Evolutionary conservation across 2,888 invertebrate species (phyloP), one percentile per base, ranked within the genome.

Genomic region (Cactoblastis cactorum): DNA sequence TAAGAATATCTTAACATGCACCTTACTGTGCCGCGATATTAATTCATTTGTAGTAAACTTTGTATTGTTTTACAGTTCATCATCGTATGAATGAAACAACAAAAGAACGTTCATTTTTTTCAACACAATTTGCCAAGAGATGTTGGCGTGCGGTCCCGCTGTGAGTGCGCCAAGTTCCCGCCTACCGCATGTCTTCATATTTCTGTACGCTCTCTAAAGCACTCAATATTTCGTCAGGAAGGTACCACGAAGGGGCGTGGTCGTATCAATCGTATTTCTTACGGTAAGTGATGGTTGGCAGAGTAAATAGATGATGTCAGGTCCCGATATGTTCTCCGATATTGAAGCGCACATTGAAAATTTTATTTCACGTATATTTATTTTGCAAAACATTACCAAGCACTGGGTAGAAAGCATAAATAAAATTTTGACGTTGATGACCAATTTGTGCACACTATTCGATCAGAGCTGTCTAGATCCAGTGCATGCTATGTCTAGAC

Each of bases 171-270:
- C 43, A 43, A 43, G 28, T 17, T 1, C n/a, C 43, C 43, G 43
- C 43, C 43, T 24, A 43, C 43, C 9, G 9, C 43, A 12, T 43
- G 43, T 43, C 43, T 11, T 43, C 43, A 43, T 43, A 43, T 28
- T 17, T 43, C 43, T n/a, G 28, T 18, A 38, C 38, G 28, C 8
- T 28, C 28, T 28, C 28, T 28, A 28, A 28, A 24, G 28, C 15
- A 15, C 28, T 3, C 32, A 11, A 43, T 43, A 43, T 43, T 43
- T 43, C 43, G 17, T 43, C 14, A 24, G 14, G 12, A 28, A 32
- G 43, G 15, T 43, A 43, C 43, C 43, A 17, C 28, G 43, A 43
- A 43, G 28, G 28, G 43, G 43, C 43, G 43, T 43, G 3, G 14
- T 28, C 28, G 28, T 11, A 28, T 43, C 28, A 28, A 43, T 43